Evolutionary conservation across 2,113 vertebrate species (phyloP).

Genomic region (Zootoca vivipara): DNA sequence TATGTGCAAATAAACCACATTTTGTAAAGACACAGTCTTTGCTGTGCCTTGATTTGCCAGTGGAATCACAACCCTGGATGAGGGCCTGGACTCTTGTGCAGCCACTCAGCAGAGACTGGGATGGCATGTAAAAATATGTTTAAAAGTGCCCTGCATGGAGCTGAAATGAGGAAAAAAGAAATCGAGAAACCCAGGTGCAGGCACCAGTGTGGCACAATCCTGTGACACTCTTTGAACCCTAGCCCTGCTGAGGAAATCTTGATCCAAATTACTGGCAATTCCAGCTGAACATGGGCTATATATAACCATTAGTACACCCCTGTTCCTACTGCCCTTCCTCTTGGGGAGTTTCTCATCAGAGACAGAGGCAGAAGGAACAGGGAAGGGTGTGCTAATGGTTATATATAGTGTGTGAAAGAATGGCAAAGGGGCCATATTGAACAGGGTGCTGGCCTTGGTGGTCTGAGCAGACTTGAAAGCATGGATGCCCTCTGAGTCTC

Average conservation of each 20-base stretch:
- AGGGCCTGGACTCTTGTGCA: too few species aligned
- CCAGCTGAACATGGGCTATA: too few species aligned
- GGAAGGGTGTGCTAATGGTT: background rate
- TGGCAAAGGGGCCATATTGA: rapidly evolving
- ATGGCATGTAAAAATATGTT: too few species aligned
- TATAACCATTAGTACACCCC: background rate
- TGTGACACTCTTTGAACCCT: background rate
- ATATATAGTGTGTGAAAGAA: background rate
- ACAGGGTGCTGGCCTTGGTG: background rate
- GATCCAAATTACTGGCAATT: background rate
- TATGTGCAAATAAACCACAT: too few species aligned
- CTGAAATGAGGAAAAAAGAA: background rate
- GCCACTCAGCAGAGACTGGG: too few species aligned
- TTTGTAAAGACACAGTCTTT: too few species aligned
- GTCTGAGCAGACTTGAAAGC: background rate
- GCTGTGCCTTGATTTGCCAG: too few species aligned
- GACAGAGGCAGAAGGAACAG: too few species aligned
- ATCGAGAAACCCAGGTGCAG: background rate
- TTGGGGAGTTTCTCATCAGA: background rate
- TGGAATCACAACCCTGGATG: too few species aligned
- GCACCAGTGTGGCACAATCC: too few species aligned
- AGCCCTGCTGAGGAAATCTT: background rate
- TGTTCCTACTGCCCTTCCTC: background rate
- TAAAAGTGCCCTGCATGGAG: background rate
- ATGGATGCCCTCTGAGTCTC: background rate